Conservation (phyloP, 2,113 vertebrate species). For the Macrotus californicus region DNA sequence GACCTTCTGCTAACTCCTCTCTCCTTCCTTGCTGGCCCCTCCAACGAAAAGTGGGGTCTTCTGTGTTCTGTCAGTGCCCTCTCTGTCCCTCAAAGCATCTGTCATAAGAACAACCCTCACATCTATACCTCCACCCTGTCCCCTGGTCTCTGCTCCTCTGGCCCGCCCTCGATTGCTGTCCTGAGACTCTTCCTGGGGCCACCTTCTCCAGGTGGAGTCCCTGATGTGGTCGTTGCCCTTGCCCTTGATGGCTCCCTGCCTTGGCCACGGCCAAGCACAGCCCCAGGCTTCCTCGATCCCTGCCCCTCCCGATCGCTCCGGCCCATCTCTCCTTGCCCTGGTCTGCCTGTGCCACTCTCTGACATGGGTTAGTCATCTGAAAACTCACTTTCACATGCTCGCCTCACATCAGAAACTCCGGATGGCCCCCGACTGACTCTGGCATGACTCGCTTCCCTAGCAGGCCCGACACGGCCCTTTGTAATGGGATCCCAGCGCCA, state of each 20-base stretch:
- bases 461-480: accelerated
- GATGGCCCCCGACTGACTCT: neutral
- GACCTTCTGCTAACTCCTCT: neutral
- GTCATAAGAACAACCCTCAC: neutral
- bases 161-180: accelerated
- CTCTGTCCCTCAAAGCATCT: neutral
- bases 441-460: accelerated
- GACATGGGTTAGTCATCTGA: accelerated
- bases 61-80: neutral
- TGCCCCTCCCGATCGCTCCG: neutral
- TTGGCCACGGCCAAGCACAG: neutral
- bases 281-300: neutral
- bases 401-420: neutral
- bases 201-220: accelerated
- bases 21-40: neutral
- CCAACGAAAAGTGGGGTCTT: neutral
- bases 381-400: neutral
- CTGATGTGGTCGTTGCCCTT: neutral
- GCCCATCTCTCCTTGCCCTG: neutral
- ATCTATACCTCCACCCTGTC: no score
- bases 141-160: neutral
- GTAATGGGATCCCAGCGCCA: accelerated
- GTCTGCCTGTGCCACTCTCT: neutral
- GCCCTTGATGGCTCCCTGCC: no score
- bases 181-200: accelerated